A percentile compares a stretch with the other conserved stretches of the same genome.
These are phyloP conservation scores for Platyura marginata DNA, from an alignment of 1,140 invertebrate species.

Conservation along the genomic window DNA sequence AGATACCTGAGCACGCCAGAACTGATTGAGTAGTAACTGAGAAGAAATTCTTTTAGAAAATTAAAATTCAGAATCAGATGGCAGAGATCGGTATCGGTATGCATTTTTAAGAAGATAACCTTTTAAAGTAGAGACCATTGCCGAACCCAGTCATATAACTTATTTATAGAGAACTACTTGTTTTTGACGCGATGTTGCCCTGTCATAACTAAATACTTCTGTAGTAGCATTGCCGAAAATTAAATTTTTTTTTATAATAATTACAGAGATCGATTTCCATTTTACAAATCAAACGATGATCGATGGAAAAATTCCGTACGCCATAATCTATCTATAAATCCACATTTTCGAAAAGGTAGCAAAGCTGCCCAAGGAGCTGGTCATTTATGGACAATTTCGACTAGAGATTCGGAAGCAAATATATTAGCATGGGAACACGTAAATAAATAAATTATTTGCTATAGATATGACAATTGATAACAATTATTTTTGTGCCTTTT, in stretches of 20 bases:
- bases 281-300: slow-evolving; percentile 70
- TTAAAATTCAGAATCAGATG: too few relatives aligned
- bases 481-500: background rate
- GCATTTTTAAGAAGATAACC: too few relatives aligned
- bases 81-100: too few relatives aligned
- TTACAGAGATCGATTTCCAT: slow-evolving; percentile 61
- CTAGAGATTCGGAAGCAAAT: slow-evolving; percentile 29
- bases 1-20: too few relatives aligned
- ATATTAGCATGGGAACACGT: slow-evolving; percentile 24
- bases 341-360: slow-evolving; percentile 70
- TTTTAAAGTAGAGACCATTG: too few relatives aligned
- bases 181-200: too few relatives aligned
- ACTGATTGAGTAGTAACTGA: too few relatives aligned
- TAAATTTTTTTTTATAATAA: slow-evolving; percentile 1
- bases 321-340: slow-evolving; percentile 76
- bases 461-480: background rate
- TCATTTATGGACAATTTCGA: slow-evolving; percentile 67
- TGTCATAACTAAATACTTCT: too few relatives aligned
- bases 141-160: too few relatives aligned
- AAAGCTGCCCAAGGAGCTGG: slow-evolving; percentile 68
- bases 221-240: slow-evolving; percentile 1
- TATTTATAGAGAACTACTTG: too few relatives aligned
- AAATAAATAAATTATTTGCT: slow-evolving; percentile 7
- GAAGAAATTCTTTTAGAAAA: too few relatives aligned
- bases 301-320: slow-evolving; percentile 81